phyloP scores from a whole-genome alignment of 2,888 invertebrate species.

The Limnephilus auricula region DNA sequence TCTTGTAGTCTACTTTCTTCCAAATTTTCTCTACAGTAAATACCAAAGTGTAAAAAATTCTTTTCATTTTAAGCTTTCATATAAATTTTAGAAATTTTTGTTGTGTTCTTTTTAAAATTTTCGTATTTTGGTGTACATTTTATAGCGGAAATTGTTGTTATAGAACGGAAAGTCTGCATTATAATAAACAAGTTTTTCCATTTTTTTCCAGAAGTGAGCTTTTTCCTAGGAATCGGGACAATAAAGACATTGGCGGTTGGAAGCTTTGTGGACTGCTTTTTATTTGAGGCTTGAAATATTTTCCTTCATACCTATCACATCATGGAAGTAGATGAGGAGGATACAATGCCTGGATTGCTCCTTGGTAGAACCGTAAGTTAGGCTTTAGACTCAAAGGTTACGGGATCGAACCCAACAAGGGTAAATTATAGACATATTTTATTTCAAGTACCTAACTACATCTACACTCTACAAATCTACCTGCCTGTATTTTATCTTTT shows the following conservation, averaged over 20 bases:
- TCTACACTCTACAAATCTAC: too few relatives aligned
- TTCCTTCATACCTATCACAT: background rate
- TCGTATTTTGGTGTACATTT: background rate
- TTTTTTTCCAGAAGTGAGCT: background rate
- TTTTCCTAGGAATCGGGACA: background rate
- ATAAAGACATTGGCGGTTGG: background rate
- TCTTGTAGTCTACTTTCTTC: conserved; percentile 6
- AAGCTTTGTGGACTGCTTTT: background rate
- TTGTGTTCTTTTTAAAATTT: background rate
- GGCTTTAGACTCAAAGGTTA: too few relatives aligned
- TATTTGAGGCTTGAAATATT: background rate
- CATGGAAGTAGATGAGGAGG: background rate
- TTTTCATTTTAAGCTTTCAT: background rate
- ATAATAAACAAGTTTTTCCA: background rate
- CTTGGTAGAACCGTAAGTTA: background rate
- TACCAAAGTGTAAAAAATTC: background rate
- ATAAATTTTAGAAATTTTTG: background rate
- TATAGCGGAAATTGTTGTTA: background rate
- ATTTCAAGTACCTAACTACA: background rate
- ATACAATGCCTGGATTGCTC: background rate
- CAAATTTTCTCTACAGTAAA: background rate
- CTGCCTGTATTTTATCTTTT: too few relatives aligned
- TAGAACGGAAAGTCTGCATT: conserved; percentile 22
- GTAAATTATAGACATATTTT: background rate
- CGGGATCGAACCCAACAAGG: background rate